These are phyloP conservation scores for Upupa epops DNA, from an alignment of 2,113 vertebrate genomes.

Conservation along the genomic window DNA sequence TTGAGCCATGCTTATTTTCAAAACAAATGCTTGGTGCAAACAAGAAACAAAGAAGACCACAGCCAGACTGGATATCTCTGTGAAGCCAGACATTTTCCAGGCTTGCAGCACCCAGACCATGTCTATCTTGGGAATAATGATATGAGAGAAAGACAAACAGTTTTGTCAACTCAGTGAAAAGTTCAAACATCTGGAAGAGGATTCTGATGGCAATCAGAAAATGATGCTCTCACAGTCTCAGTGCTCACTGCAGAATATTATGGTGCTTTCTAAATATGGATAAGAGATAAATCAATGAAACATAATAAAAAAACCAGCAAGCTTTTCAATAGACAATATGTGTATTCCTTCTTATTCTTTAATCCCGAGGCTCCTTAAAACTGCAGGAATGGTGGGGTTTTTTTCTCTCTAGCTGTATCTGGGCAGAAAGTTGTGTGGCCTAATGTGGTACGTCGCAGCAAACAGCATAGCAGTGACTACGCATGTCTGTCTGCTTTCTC, in stretches of 20 bases:
- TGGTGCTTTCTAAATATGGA: not conserved
- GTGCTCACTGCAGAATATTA: not conserved
- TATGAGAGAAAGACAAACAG: not conserved
- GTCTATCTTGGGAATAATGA: not conserved
- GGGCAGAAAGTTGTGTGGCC: not conserved
- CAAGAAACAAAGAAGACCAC: not conserved
- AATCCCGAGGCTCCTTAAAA: not conserved
- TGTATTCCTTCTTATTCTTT: not conserved
- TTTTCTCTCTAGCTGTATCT: not conserved
- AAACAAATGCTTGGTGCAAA: not conserved
- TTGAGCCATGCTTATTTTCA: not conserved
- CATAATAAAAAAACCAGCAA: not conserved
- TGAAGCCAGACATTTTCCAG: not conserved
- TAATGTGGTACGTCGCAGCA: not conserved
- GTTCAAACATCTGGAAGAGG: not conserved
- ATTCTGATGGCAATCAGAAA: not conserved
- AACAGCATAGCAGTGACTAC: conserved; percentile 12
- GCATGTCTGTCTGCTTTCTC: not conserved
- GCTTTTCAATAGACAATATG: not conserved
- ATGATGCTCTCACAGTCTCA: not conserved
- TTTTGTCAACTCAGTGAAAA: not conserved
- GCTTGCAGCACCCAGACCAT: not conserved
- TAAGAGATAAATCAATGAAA: not conserved
- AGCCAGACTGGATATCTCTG: not conserved
- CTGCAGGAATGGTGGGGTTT: not conserved